Evolutionary conservation across 2,797 vertebrate genomes (phyloP).

Genomic region (Taeniopygia guttata): DNA sequence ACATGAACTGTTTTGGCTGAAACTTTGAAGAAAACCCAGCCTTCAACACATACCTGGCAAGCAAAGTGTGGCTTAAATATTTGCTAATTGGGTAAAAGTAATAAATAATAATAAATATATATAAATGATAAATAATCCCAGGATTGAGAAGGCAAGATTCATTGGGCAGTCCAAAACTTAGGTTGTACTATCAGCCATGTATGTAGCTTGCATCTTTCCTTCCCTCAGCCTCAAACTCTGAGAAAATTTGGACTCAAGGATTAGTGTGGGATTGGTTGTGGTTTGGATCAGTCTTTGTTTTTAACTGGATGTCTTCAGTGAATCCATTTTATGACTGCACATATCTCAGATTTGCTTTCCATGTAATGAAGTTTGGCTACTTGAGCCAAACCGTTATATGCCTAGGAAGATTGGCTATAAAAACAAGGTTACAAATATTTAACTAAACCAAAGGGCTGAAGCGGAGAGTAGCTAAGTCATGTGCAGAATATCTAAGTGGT

Average conservation of each 20-base stretch:
- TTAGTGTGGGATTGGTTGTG: background rate
- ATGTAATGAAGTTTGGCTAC: background rate
- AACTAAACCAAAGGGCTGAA: background rate
- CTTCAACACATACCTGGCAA: background rate
- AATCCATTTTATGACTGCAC: background rate
- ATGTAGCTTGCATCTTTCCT: background rate
- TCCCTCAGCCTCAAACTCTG: background rate
- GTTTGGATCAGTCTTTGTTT: constrained; percentile 11
- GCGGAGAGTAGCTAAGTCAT: background rate
- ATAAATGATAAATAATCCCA: background rate
- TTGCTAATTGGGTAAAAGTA: background rate
- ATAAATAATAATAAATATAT: background rate
- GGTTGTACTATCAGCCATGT: background rate
- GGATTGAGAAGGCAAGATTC: rapidly evolving
- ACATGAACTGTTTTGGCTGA: background rate
- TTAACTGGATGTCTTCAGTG: background rate
- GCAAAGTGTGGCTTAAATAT: background rate
- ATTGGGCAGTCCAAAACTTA: background rate
- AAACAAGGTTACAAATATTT: background rate
- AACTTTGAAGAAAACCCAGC: background rate
- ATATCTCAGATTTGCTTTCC: background rate
- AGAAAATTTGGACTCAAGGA: background rate
- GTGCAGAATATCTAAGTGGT: background rate
- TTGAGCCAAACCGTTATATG: background rate
- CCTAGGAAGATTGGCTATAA: background rate